A percentile compares a stretch with the other conserved stretches of the same genome.
phyloP scores from a whole-genome alignment of 2,113 vertebrate genomes.

The Mesocricetus auratus region DNA sequence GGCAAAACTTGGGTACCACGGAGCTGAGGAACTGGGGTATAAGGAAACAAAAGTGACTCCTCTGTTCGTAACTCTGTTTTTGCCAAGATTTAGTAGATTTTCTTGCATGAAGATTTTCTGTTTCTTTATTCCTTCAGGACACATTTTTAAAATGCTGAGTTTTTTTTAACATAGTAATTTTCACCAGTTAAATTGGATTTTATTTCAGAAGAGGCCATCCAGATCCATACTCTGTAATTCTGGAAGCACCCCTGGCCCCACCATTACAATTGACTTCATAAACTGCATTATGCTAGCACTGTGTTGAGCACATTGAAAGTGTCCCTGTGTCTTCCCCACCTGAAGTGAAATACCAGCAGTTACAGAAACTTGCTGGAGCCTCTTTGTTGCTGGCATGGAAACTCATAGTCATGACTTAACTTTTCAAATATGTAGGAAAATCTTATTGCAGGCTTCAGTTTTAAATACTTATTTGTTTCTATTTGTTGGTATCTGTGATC shows the following conservation, averaged over 20 bases:
- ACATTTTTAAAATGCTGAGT: neutral
- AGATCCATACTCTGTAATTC: neutral
- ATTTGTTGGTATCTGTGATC: neutral
- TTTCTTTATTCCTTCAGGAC: neutral
- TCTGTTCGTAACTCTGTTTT: neutral
- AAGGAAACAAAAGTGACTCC: neutral
- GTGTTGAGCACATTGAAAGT: neutral
- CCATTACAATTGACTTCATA: neutral
- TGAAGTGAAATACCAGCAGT: constrained; percentile 16
- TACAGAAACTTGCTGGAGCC: constrained; percentile 10
- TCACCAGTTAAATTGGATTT: constrained; percentile 36
- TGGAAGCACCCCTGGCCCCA: neutral
- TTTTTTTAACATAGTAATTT: neutral
- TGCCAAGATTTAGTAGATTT: neutral
- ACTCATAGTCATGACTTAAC: neutral
- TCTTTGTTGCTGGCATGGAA: constrained; percentile 26
- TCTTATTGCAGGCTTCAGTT: neutral
- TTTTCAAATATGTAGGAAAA: neutral
- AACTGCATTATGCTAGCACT: neutral
- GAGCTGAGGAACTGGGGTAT: neutral
- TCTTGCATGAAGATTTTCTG: neutral
- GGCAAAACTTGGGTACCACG: neutral
- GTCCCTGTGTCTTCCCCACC: neutral
- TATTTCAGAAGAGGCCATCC: neutral
- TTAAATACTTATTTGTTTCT: neutral